Conservation (phyloP, 2,113 vertebrate species). For the Piaya cayana region DNA sequence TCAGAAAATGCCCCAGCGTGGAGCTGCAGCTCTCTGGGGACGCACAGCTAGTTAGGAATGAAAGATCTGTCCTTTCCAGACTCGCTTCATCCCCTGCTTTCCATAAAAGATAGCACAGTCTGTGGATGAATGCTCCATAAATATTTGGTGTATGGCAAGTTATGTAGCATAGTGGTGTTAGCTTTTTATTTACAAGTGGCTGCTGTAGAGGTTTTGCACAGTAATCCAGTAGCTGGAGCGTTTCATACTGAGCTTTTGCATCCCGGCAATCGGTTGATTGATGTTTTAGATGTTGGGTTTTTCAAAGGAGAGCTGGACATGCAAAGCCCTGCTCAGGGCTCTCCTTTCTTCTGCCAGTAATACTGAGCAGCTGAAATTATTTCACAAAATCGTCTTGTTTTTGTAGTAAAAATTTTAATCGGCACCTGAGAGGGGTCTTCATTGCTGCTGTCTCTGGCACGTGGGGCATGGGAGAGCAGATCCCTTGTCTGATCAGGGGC, state of each 20-base stretch:
- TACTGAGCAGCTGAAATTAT: not conserved
- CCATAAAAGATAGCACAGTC: not conserved
- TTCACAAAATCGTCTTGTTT: not conserved
- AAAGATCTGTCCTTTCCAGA: not conserved
- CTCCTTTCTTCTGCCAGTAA: not conserved
- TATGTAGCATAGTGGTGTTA: not conserved
- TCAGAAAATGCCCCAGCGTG: not conserved
- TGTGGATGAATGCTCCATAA: not conserved
- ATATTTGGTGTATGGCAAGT: not conserved
- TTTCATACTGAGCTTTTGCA: not conserved
- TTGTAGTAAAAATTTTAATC: not conserved
- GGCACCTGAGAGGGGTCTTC: not conserved
- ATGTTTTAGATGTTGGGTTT: not conserved
- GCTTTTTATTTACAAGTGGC: not conserved
- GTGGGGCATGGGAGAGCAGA: not conserved
- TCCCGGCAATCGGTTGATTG: not conserved
- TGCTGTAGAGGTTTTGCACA: not conserved
- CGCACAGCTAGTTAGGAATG: not conserved
- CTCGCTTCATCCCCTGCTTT: not conserved
- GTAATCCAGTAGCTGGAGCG: not conserved
- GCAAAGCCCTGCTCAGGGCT: not conserved
- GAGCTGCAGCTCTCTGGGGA: not conserved
- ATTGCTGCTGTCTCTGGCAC: not conserved
- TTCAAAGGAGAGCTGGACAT: not conserved
- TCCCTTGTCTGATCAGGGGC: not conserved